These are phyloP conservation scores for Sebastes oblongus DNA, from an alignment of 2,797 vertebrate species.

Conservation along the genomic window DNA sequence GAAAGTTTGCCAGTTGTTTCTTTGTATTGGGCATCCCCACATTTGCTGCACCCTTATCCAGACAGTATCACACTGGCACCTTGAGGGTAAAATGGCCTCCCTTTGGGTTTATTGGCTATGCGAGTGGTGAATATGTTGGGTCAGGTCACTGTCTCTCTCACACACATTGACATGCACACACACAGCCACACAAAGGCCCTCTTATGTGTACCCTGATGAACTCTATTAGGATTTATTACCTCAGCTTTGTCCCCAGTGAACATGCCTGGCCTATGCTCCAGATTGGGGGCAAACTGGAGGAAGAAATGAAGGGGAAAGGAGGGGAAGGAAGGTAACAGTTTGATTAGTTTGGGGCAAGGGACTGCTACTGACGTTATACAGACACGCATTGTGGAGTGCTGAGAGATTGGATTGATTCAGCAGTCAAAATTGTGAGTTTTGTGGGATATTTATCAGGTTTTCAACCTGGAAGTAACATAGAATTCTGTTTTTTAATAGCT, in stretches of 20 bases:
- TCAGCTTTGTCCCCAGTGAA: slow-evolving; percentile 63
- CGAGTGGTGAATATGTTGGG: slow-evolving; percentile 39
- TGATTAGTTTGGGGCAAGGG: slow-evolving; percentile 45
- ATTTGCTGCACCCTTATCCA: slow-evolving; percentile 40
- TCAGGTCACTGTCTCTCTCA: slow-evolving; percentile 35
- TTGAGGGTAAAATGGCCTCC: slow-evolving; percentile 45
- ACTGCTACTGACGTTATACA: slow-evolving; percentile 51
- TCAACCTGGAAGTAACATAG: not conserved
- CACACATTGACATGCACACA: not conserved
- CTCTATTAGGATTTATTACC: slow-evolving; percentile 74
- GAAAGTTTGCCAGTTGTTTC: not conserved
- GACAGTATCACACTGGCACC: slow-evolving; percentile 37
- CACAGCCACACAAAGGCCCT: slow-evolving; percentile 63
- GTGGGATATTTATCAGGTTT: slow-evolving; percentile 9
- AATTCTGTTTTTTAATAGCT: not conserved
- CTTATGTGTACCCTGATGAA: slow-evolving; percentile 74
- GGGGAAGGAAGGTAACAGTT: slow-evolving; percentile 34
- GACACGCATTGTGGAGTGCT: slow-evolving; percentile 18
- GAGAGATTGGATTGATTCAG: slow-evolving; percentile 29
- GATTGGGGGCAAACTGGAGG: slow-evolving; percentile 42
- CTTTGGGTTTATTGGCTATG: slow-evolving; percentile 43
- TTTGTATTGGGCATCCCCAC: slow-evolving; percentile 1
- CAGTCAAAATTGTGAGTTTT: slow-evolving; percentile 15
- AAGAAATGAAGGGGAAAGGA: slow-evolving; percentile 30
- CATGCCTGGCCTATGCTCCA: slow-evolving; percentile 53